Percentiles rank a stretch among this genome's conserved stretches.
phyloP scores from a whole-genome alignment of 2,888 invertebrate genomes.

The Ophraella communa region DNA sequence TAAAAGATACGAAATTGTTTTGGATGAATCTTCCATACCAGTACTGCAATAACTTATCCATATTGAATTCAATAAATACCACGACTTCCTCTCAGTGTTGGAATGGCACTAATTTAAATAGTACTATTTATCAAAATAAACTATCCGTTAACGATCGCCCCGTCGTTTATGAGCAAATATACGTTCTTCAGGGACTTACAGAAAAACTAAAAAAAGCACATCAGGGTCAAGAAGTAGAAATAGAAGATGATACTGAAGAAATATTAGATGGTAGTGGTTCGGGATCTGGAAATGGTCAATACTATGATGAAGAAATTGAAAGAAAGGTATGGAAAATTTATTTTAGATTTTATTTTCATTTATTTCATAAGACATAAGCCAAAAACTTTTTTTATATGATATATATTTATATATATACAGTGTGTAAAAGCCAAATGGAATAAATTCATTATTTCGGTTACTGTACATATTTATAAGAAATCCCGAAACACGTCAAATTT shows the following conservation, averaged over 20 bases:
- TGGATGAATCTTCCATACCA: constrained; percentile 87
- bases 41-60: constrained; percentile 78
- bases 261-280: constrained; percentile 55
- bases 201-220: constrained; percentile 85
- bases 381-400: too few relatives aligned
- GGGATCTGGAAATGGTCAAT: constrained; percentile 62
- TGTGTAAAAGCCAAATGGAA: too few relatives aligned
- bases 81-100: constrained; percentile 71
- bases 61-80: constrained; percentile 73
- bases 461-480: too few relatives aligned
- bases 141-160: constrained; percentile 27
- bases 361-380: too few relatives aligned
- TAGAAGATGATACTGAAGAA: constrained; percentile 55
- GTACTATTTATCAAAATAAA: background rate
- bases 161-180: constrained; percentile 71
- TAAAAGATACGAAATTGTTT: constrained; percentile 80
- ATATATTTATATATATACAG: too few relatives aligned
- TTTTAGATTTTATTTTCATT: background rate
- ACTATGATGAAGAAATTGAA: constrained; percentile 56
- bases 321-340: background rate
- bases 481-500: too few relatives aligned
- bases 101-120: constrained; percentile 64
- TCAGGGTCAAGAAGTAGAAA: constrained; percentile 88
- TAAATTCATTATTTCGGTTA: too few relatives aligned
- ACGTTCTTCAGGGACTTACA: constrained; percentile 77